Conservation (phyloP, 2,113 vertebrate species). For the Callipepla squamata region DNA sequence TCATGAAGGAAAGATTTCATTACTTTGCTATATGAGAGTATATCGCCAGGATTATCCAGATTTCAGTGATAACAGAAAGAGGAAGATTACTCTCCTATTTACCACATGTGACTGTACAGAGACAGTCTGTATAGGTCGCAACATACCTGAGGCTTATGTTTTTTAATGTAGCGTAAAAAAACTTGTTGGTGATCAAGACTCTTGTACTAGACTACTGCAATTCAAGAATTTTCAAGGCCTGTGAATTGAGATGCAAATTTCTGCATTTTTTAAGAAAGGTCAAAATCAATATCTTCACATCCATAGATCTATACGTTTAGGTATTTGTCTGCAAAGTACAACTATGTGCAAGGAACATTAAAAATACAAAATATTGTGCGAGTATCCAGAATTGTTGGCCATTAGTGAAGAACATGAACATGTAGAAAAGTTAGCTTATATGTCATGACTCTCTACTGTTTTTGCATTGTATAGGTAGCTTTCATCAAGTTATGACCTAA, state of each 20-base stretch:
- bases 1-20: neutral
- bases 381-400: neutral
- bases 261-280: neutral
- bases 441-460: neutral
- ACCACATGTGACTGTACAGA: neutral
- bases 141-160: neutral
- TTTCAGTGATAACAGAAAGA: neutral
- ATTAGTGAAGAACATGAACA: neutral
- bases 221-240: neutral
- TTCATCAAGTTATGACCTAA: neutral
- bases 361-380: neutral
- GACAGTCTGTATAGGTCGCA: neutral
- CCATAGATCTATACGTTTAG: neutral
- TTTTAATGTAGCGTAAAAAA: neutral
- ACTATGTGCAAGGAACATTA: neutral
- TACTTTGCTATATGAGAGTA: neutral
- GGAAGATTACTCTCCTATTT: neutral
- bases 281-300: neutral
- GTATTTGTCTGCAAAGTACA: neutral
- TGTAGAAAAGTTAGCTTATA: neutral
- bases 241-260: neutral
- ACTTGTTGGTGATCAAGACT: rapidly evolving
- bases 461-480: neutral
- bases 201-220: neutral
- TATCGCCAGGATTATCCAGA: neutral